Base-by-base conservation (phyloP, 1,140 invertebrate genomes). In the Heterodera carotae region DNA sequence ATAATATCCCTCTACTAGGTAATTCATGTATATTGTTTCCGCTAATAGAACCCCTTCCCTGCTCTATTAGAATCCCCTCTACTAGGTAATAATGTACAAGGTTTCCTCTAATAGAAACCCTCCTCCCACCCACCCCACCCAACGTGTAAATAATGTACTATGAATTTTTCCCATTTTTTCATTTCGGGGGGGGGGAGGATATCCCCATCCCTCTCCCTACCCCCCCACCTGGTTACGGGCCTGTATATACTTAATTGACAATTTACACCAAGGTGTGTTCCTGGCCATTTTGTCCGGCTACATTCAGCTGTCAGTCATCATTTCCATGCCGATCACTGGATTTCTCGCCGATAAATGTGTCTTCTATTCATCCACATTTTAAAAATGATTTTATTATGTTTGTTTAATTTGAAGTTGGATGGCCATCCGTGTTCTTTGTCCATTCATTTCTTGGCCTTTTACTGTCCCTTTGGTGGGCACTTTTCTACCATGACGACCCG, bases 251-350 rank as follows among this genome's bases (percentile, higher is more conserved):
- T 8, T 39, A 56, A 10, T 62, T 1, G 22, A 31, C n/a, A 62
- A 10, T 31, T 18, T 10, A 62, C 7, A 7, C 60, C 4, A 10
- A 66, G 62, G 62, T 22, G 62, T 66, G n/a, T 66, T 66, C 29
- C 29, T 73, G 27, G 70, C 69, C 36, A 25, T 70, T 56, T 25
- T 73, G 53, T 39, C 62, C 60, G 60, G 70, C 33, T 75, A 75
- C 67, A 75, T 75, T n/a, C 73, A 75, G 33, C 39, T 75, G 29
- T 75, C 53, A 25, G 53, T 60, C 15, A 67, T 75, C 29, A 75
- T 75, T 27, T 48, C 48, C 27, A 66, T 75, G 39, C 72, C 73
- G 27, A 36, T 75, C 15, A 39, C 73, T 31, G 73, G 73, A 5
- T 60, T 75, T 34, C 27, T 75, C 12, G 53, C 33, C 39, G 31